These are phyloP conservation scores for Leptinotarsa peninsularis DNA, from an alignment of 2,888 invertebrate genomes.

Conservation along the genomic window DNA sequence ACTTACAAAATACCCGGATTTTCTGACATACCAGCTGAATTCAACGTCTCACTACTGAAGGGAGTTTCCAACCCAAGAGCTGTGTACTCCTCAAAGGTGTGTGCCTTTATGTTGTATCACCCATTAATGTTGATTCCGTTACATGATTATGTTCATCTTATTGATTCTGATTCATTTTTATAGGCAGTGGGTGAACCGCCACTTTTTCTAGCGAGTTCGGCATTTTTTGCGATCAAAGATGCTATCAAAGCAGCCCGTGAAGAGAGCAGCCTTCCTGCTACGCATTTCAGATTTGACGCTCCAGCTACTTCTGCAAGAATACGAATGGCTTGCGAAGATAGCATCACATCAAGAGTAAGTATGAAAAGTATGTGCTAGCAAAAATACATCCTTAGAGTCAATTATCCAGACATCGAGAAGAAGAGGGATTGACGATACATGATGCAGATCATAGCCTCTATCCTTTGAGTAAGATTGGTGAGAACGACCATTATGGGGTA, in stretches of 20 bases:
- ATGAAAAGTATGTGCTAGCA: neutral
- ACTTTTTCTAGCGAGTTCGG: constrained; percentile 86
- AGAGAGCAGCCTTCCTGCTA: constrained; percentile 73
- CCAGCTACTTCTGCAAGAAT: constrained; percentile 92
- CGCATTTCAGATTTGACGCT: constrained; percentile 76
- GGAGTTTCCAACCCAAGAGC: constrained; percentile 90
- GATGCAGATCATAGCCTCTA: too few species aligned
- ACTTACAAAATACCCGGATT: constrained; percentile 95
- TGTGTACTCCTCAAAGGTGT: constrained; percentile 94
- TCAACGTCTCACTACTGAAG: constrained; percentile 92
- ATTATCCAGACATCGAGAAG: too few species aligned
- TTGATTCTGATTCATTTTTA: neutral
- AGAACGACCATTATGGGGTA: too few species aligned
- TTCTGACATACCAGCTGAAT: constrained; percentile 89
- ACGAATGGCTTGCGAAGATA: constrained; percentile 89
- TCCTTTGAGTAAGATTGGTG: too few species aligned
- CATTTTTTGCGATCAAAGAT: constrained; percentile 90
- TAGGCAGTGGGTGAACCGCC: constrained; percentile 97
- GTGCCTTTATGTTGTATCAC: neutral
- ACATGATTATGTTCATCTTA: neutral
- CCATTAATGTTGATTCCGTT: neutral
- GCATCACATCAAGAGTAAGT: constrained; percentile 81
- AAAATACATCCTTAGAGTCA: too few species aligned
- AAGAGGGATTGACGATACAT: too few species aligned
- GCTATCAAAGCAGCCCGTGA: constrained; percentile 84